Percentiles rank a stretch among this genome's conserved stretches.
Evolutionary conservation across 2,797 vertebrate genomes (phyloP).

Genomic region (Champsocephalus gunnari): DNA sequence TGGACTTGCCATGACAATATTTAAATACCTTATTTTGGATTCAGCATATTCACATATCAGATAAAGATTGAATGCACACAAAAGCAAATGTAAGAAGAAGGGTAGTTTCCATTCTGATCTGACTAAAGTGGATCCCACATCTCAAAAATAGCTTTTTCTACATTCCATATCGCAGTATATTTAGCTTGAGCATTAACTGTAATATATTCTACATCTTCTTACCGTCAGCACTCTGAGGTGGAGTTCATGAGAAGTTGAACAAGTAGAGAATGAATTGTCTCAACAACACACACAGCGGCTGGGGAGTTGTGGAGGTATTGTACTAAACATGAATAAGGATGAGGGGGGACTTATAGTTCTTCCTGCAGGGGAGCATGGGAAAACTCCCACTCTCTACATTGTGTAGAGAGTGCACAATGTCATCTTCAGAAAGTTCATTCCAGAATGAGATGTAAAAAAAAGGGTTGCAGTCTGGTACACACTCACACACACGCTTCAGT

Average conservation of each 20-base stretch:
- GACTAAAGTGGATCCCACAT: background rate
- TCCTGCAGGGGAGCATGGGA: conserved; percentile 20
- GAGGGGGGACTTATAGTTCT: conserved; percentile 41
- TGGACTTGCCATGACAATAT: background rate
- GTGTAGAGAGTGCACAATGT: conserved; percentile 62
- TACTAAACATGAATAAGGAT: conserved; percentile 60
- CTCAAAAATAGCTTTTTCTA: background rate
- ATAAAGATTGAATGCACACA: background rate
- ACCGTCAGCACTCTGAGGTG: conserved; percentile 44
- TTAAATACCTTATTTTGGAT: background rate
- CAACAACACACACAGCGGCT: conserved; percentile 31
- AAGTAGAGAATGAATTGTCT: conserved; percentile 25
- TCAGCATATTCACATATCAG: background rate
- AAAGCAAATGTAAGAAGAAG: background rate
- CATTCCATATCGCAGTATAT: background rate
- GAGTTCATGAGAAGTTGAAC: conserved; percentile 63
- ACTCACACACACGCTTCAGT: conserved; percentile 14
- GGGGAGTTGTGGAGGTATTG: conserved; percentile 43
- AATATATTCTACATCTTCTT: conserved; percentile 45
- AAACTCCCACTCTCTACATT: conserved; percentile 23
- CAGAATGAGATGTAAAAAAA: conserved; percentile 53
- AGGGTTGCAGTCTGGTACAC: conserved; percentile 32
- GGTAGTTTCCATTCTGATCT: conserved; percentile 3
- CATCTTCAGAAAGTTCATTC: conserved; percentile 56
- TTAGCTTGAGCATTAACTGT: conserved; percentile 9